Conservation (phyloP, 53 echinoderm and acorn worm species). For the Glandiceps talaboti region DNA sequence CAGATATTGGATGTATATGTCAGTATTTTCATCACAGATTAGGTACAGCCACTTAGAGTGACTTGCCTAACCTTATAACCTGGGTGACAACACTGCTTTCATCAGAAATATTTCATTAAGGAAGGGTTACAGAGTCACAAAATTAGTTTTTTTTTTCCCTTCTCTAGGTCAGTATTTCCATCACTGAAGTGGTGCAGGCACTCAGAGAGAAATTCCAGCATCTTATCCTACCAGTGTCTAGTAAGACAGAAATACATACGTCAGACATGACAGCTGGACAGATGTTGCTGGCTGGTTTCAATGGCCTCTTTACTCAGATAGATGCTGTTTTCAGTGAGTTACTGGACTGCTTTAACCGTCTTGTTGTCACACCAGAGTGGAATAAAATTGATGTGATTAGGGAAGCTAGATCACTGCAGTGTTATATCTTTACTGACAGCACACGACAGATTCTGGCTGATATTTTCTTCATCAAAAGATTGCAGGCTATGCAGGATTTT, state of each 20-base stretch:
- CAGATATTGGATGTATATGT: too few species aligned
- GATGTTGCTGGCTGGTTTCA: conserved; percentile 54
- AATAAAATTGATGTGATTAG: conserved; percentile 49
- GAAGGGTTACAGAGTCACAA: too few species aligned
- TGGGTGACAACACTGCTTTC: too few species aligned
- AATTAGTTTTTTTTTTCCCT: background rate
- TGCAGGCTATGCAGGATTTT: conserved; percentile 44
- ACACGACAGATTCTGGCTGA: conserved; percentile 49
- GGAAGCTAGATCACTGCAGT: conserved; percentile 52
- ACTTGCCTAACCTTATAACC: too few species aligned
- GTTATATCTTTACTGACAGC: conserved; percentile 43
- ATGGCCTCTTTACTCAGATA: conserved; percentile 63
- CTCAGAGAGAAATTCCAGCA: conserved; percentile 42
- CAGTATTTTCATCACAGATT: too few species aligned
- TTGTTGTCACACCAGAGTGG: conserved; percentile 56
- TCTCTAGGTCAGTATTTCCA: background rate
- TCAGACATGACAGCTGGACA: conserved; percentile 29
- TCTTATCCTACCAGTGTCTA: background rate
- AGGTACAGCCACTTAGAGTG: too few species aligned
- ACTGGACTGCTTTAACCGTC: conserved; percentile 32
- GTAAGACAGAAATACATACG: background rate
- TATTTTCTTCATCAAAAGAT: conserved; percentile 56
- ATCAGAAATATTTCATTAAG: too few species aligned
- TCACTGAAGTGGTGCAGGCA: conserved; percentile 31
- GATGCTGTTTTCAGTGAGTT: conserved; percentile 46